These are phyloP conservation scores for Corynorhinus townsendii DNA, from an alignment of 2,113 vertebrate species.

Conservation along the genomic window DNA sequence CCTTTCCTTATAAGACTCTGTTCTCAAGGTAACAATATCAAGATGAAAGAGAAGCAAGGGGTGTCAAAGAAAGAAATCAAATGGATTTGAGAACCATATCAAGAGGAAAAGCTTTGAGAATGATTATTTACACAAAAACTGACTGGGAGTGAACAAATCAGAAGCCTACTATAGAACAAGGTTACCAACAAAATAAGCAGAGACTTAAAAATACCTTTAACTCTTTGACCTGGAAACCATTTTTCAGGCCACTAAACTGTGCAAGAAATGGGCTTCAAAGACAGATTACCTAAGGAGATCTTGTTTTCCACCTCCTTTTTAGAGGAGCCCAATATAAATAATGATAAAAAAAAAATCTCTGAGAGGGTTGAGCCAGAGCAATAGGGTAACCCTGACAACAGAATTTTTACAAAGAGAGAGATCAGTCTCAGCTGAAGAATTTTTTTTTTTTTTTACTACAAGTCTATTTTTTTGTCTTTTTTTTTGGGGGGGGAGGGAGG, in stretches of 20 bases:
- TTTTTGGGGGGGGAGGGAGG: not conserved
- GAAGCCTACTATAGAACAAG: not conserved
- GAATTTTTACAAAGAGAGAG: not conserved
- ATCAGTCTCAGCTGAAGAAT: not conserved
- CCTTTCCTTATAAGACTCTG: not conserved
- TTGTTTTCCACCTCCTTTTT: not conserved
- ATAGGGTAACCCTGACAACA: not conserved
- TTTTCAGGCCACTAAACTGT: not conserved
- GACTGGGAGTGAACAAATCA: not conserved
- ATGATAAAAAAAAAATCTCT: not conserved
- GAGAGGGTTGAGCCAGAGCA: not conserved
- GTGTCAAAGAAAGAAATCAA: not conserved
- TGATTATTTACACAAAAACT: not conserved
- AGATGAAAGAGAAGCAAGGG: not conserved
- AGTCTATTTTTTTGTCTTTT: not conserved
- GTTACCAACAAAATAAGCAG: not conserved
- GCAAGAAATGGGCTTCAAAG: not conserved
- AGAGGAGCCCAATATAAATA: not conserved
- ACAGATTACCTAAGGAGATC: not conserved
- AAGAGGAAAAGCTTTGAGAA: not conserved
- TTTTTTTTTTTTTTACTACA: not conserved
- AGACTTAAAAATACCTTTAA: not conserved
- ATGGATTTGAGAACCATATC: not conserved
- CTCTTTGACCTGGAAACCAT: not conserved
- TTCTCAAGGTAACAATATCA: not conserved